Base-by-base conservation (phyloP, 2,888 invertebrate species). In the Drosophila koepferae region DNA sequence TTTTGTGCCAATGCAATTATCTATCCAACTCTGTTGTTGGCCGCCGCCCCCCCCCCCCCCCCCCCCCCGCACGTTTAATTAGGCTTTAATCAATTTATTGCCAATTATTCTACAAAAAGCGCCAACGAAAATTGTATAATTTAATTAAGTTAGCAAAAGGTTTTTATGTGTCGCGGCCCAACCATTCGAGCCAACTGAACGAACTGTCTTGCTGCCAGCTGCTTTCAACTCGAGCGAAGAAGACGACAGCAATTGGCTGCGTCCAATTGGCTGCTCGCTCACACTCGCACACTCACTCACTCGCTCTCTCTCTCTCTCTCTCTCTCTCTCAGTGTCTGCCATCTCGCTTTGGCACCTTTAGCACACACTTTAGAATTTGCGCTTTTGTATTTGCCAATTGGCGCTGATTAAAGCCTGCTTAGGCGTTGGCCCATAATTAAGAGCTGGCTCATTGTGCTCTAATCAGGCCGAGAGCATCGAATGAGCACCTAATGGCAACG, bases 91-190 rank as follows among this genome's bases (percentile, higher is more conserved):
- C 84, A 88, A 86, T 86, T 86, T 86, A 86, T 86, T 84, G 89
- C 81, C 89, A 86, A 86, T 86, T 86, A 86, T 89, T 84, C 68
- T 77, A 76, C 86, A 86, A 88, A 86, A 82, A 88, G 84, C 78
- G 85, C 68, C 85, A 84, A 74, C 79, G 86, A 84, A 89, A 83
- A 88, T 86, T 74, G 79, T 84, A 77, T 88, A 86, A 86, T 88
- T 89, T 89, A 86, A 86, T 86, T 86, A 86, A 86, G 82, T 84
- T 86, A 84, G 86, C 82, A 86, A 85, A 86, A 84, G 86, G 86
- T 83, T 86, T 88, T 78, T 78, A 76, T 87, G 79, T 85, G 77
- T 71, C 79, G 69, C 63, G 53, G 56, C 58, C 63, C 55, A 58
- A 20, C 59, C 48, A n/a, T 40, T 55, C 28, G 28, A 53, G 43